Base-by-base conservation (phyloP, 2,888 invertebrate species). In the Elmis aenea region DNA sequence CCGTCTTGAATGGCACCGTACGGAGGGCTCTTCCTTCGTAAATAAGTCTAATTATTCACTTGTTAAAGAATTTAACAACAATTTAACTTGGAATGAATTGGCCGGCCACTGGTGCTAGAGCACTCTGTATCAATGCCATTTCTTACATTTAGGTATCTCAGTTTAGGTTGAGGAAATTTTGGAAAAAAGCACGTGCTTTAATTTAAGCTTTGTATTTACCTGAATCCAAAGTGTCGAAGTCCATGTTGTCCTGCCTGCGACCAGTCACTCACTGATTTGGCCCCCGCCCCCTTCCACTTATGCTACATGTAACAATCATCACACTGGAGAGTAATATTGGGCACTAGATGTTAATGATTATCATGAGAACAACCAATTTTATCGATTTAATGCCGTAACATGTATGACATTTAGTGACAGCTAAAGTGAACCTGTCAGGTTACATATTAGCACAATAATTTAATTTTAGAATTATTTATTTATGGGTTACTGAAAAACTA, bases 191-290 rank as follows among this genome's bases (percentile, higher is more conserved):
- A 18, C 18, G 18, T 18, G 13, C 13, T 4, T 5, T 26, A 6
- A 26, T 5, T 13, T 26, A 5, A 26, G 13, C 5, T 43, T 31
- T 32, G 33, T 45, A 56, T 54, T 64, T 59, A 66, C 66, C 66
- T 66, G 62, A 57, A 55, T 63, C 66, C 58, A 67, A 53, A 43
- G 64, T 64, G 58, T 64, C 65, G 56, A 64, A 65, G 47, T 57
- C 52, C 50, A 57, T 55, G 53, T 48, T 54, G 49, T 48, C 48
- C 46, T 50, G 42, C 42, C 50, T 44, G 52, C 50, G 45, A 51
- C 51, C 45, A 50, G 42, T 42, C 54, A 55, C 55, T 55, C 48
- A 55, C 55, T 55, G 53, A 53, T 50, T 48, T 48, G 49, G 47
- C 47, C 40, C 47, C 44, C 45, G 46, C 52, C 50, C 48, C 52